These are phyloP conservation scores for Liasis olivaceus DNA, from an alignment of 2,797 vertebrate species.

Conservation along the genomic window DNA sequence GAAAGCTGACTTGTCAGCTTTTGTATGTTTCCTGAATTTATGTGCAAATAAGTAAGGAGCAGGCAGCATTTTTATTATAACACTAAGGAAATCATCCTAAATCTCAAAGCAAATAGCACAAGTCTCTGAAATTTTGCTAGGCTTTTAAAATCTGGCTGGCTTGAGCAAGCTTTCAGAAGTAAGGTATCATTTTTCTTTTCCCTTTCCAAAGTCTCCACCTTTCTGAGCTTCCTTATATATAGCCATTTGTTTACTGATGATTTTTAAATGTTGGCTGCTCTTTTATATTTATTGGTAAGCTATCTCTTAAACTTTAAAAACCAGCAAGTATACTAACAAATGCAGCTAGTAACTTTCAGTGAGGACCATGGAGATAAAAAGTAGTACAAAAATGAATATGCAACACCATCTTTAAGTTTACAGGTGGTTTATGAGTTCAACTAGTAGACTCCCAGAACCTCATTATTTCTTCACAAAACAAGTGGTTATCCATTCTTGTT, in stretches of 20 bases:
- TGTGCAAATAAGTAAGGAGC: background rate
- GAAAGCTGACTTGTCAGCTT: background rate
- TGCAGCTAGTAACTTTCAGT: background rate
- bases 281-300: background rate
- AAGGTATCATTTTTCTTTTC: background rate
- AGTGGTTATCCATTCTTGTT: background rate
- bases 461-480: background rate
- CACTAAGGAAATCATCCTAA: slow-evolving; percentile 10
- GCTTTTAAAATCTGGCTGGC: background rate
- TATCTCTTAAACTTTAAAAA: background rate
- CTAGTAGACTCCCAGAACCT: background rate
- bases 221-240: background rate
- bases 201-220: background rate
- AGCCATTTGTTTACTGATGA: background rate
- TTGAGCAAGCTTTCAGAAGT: slow-evolving; percentile 31
- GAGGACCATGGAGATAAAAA: background rate
- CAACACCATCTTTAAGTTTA: background rate
- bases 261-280: slow-evolving; percentile 10
- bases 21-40: background rate
- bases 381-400: background rate
- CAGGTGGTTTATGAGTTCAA: background rate
- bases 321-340: background rate
- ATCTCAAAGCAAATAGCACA: background rate
- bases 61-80: slow-evolving; percentile 23
- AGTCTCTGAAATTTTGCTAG: background rate